phyloP scores from a whole-genome alignment of 2,888 invertebrate species.

The Flabesymbios commensalis region DNA sequence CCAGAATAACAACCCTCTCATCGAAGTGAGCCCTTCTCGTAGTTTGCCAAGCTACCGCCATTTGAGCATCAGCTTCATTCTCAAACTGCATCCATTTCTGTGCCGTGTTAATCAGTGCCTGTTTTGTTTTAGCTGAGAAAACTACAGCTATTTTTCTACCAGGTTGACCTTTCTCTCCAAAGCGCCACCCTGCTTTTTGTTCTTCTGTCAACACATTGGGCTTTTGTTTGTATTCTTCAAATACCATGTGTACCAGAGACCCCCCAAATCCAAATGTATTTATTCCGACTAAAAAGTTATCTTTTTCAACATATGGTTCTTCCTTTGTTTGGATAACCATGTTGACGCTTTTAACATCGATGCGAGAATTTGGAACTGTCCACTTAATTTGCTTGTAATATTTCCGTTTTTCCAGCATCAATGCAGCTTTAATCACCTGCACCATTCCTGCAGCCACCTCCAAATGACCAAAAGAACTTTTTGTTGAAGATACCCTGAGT shows the following conservation, averaged over 20 bases:
- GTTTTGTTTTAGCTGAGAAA: slow-evolving; percentile 17
- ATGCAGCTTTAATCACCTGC: slow-evolving; percentile 22
- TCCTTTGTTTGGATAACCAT: slow-evolving; percentile 16
- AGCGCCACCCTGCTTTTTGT: slow-evolving; percentile 15
- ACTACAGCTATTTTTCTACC: slow-evolving; percentile 12
- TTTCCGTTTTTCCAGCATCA: slow-evolving; percentile 10
- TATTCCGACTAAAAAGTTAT: slow-evolving; percentile 18
- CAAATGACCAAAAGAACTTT: slow-evolving; percentile 26
- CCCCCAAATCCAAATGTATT: slow-evolving; percentile 31
- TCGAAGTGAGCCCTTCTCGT: slow-evolving; percentile 13
- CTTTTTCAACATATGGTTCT: slow-evolving; percentile 7
- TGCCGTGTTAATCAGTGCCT: slow-evolving; percentile 10
- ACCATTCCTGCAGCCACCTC: slow-evolving; percentile 23
- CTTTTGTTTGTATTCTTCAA: slow-evolving; percentile 19
- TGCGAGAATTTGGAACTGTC: slow-evolving; percentile 4
- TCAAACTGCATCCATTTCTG: slow-evolving; percentile 9
- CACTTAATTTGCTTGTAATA: slow-evolving; percentile 19
- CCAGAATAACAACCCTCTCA: slow-evolving; percentile 11
- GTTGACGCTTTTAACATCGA: slow-evolving; percentile 7
- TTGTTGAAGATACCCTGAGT: slow-evolving; percentile 19
- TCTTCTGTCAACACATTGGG: not conserved
- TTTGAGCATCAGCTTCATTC: slow-evolving; percentile 17
- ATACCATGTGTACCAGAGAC: slow-evolving; percentile 21
- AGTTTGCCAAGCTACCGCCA: slow-evolving; percentile 9
- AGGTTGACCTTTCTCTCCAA: slow-evolving; percentile 3